These are phyloP conservation scores for Enchytraeus crypticus DNA, from an alignment of 2,888 invertebrate species.

Conservation along the genomic window DNA sequence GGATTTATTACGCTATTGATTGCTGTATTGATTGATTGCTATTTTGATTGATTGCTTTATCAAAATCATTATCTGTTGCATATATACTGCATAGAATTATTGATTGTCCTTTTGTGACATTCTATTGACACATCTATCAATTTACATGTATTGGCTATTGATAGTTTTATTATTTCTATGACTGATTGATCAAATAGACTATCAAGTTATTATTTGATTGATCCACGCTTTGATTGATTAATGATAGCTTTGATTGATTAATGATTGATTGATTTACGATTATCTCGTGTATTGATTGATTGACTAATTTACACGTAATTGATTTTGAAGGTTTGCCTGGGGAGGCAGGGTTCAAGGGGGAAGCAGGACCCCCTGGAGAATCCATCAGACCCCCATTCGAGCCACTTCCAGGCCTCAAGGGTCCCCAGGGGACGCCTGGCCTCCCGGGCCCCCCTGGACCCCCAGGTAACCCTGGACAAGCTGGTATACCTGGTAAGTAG, in stretches of 20 bases:
- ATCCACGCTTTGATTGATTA: no score
- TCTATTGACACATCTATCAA: neutral
- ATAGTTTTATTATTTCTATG: neutral
- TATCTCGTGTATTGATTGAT: neutral
- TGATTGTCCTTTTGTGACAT: no score
- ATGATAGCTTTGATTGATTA: no score
- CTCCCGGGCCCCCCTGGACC: constrained; percentile 12
- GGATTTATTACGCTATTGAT: no score
- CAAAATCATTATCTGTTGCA: no score
- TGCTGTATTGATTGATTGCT: no score
- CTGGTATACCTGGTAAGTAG: constrained; percentile 69
- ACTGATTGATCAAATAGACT: no score
- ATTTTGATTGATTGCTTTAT: no score
- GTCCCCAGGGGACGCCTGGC: constrained; percentile 32
- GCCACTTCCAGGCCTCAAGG: constrained; percentile 5
- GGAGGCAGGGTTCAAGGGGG: neutral
- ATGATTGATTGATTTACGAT: neutral
- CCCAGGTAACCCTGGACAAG: constrained; percentile 34
- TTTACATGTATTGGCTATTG: neutral
- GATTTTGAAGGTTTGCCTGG: neutral
- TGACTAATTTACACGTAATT: neutral
- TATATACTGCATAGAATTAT: no score
- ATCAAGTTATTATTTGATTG: no score
- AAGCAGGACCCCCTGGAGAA: constrained; percentile 1
- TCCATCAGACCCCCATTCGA: neutral